phyloP scores from a whole-genome alignment of 35 echinoderm and acorn worm genomes.

The Ptychodera flava region DNA sequence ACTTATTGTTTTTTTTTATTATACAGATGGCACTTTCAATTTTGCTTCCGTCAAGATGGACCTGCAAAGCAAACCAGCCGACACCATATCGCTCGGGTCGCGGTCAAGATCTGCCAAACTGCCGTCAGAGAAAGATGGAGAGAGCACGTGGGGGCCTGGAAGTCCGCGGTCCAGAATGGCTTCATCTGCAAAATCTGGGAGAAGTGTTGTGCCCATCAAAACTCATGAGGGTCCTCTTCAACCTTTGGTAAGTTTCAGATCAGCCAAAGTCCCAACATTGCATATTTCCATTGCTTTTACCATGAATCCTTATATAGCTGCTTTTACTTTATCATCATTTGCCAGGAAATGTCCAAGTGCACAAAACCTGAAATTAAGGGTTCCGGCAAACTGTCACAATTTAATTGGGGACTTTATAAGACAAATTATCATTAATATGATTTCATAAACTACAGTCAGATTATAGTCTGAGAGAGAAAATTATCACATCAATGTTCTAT shows the following conservation, averaged over 20 bases:
- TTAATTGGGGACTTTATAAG: no score
- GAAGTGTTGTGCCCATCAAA: background rate
- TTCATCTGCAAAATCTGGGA: background rate
- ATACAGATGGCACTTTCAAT: slow-evolving; percentile 62
- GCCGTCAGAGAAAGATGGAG: background rate
- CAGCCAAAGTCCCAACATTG: background rate
- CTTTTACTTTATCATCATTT: no score
- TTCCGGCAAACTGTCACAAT: no score
- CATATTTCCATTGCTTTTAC: no score
- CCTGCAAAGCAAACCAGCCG: background rate
- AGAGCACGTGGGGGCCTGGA: background rate
- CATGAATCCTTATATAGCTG: no score
- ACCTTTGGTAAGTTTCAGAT: background rate
- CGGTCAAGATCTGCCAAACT: background rate
- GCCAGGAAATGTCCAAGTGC: no score
- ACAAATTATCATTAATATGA: no score
- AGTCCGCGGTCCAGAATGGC: background rate
- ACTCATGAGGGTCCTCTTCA: background rate
- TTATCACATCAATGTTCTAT: no score
- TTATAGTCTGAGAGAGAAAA: no score
- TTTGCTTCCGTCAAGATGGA: slow-evolving; percentile 51
- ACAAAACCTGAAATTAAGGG: no score
- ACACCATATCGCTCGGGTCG: background rate
- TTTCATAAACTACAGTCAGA: no score
- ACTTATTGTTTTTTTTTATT: no score